Percentiles rank a stretch among this genome's conserved stretches.
These are phyloP conservation scores for Regulus satrapa DNA, from an alignment of 2,113 vertebrate species.

Conservation along the genomic window DNA sequence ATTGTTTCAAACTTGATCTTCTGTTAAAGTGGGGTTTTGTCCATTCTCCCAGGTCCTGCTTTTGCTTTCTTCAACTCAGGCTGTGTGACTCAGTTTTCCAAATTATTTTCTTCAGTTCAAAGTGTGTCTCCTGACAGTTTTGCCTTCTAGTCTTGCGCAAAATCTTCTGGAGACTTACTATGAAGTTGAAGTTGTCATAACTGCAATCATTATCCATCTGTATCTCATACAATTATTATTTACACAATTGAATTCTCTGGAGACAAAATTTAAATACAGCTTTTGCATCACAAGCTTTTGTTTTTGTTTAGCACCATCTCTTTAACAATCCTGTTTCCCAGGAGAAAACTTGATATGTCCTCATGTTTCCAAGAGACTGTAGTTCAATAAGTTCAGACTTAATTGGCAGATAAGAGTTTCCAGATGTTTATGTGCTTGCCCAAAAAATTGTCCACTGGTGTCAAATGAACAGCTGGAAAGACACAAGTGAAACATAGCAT, in stretches of 20 bases:
- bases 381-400: constrained; percentile 43
- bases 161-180: background rate
- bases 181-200: background rate
- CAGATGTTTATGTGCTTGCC: constrained; percentile 7
- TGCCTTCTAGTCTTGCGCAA: background rate
- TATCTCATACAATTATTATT: constrained; percentile 44
- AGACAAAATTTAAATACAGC: constrained; percentile 52
- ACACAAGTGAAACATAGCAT: background rate
- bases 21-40: background rate
- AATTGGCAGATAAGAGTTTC: constrained; percentile 36
- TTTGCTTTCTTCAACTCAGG: background rate
- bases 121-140: background rate
- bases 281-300: background rate
- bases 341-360: constrained; percentile 12
- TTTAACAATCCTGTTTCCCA: constrained; percentile 40
- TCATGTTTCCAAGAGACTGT: constrained; percentile 19
- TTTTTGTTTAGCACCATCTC: constrained; percentile 17
- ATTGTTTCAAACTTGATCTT: background rate
- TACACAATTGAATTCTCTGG: constrained; percentile 15
- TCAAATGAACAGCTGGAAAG: background rate
- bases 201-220: constrained; percentile 16
- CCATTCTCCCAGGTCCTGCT: background rate
- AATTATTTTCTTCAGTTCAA: background rate
- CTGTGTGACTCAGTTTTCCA: background rate
- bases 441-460: background rate